A percentile compares a stretch with the other conserved stretches of the same genome.
phyloP scores from a whole-genome alignment of 2,888 invertebrate genomes.

The Melanophora roralis region DNA sequence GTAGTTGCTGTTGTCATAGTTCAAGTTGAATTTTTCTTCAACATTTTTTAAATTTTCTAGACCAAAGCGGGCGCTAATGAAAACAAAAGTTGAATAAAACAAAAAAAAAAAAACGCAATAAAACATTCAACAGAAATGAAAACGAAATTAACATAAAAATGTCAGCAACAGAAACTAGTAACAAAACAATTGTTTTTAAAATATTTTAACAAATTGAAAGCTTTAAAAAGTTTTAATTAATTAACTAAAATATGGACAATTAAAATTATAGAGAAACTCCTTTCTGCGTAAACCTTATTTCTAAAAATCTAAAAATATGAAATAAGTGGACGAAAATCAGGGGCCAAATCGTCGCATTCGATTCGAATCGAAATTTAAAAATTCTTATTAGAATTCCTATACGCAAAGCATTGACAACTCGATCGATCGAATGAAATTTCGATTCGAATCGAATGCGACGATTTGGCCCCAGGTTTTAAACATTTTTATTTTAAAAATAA shows the following conservation, averaged over 20 bases:
- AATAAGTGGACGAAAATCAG: too few relatives aligned
- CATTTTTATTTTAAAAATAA: too few relatives aligned
- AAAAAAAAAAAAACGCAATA: not conserved
- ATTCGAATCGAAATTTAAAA: too few relatives aligned
- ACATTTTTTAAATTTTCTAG: constrained; percentile 23
- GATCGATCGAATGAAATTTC: too few relatives aligned
- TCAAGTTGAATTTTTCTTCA: not conserved
- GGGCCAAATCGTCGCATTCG: too few relatives aligned
- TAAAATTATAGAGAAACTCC: not conserved
- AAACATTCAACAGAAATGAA: not conserved
- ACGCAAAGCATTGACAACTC: too few relatives aligned
- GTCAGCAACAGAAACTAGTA: not conserved
- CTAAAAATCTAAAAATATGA: too few relatives aligned
- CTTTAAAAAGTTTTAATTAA: not conserved
- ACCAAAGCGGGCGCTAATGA: constrained; percentile 4
- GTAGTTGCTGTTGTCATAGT: not conserved
- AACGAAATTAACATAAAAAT: constrained; percentile 15
- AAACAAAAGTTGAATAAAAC: constrained; percentile 19
- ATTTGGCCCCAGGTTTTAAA: too few relatives aligned
- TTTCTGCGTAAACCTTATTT: too few relatives aligned
- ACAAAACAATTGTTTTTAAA: not conserved
- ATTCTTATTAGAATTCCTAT: too few relatives aligned
- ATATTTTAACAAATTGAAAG: not conserved
- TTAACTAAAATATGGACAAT: not conserved
- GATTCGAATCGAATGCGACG: too few relatives aligned